Conservation (phyloP, 2,888 invertebrate genomes). For the Rhagonycha fulva region DNA sequence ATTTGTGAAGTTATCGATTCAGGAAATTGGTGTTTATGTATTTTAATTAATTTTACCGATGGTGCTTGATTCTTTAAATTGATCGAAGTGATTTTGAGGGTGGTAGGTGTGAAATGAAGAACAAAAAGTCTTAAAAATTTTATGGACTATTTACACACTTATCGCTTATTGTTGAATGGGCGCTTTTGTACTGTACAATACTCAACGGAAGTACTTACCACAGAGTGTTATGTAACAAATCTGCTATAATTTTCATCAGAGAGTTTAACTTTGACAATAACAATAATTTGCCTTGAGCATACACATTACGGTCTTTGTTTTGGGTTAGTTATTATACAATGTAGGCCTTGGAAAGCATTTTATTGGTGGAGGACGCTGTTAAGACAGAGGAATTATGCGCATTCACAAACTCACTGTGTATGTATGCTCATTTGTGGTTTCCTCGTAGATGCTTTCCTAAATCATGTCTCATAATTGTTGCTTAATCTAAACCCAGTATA, state of each 20-base stretch:
- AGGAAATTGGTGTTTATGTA: neutral
- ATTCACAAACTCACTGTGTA: conserved; percentile 35
- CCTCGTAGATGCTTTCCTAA: conserved; percentile 20
- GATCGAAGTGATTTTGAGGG: neutral
- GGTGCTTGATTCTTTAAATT: neutral
- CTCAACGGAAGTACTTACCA: conserved; percentile 24
- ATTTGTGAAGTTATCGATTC: neutral
- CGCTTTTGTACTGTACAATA: conserved; percentile 19
- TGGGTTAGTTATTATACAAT: conserved; percentile 36
- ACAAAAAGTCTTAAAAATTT: neutral
- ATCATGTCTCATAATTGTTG: conserved; percentile 27
- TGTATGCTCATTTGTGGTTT: conserved; percentile 38
- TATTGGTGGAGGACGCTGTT: conserved; percentile 37
- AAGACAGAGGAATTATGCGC: conserved; percentile 40
- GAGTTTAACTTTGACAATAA: conserved; percentile 39
- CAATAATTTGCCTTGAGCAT: conserved; percentile 37
- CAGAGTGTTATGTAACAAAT: conserved; percentile 26
- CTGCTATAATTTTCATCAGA: conserved; percentile 25
- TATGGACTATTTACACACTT: neutral
- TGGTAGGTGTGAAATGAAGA: neutral
- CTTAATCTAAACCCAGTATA: conserved; percentile 22
- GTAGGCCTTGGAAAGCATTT: conserved; percentile 36
- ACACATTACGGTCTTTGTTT: conserved; percentile 39
- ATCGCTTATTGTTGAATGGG: conserved; percentile 7
- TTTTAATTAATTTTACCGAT: neutral